Base-by-base conservation (phyloP, 92 coral and sea anemone genomes). In the Scolanthus callimorphus region DNA sequence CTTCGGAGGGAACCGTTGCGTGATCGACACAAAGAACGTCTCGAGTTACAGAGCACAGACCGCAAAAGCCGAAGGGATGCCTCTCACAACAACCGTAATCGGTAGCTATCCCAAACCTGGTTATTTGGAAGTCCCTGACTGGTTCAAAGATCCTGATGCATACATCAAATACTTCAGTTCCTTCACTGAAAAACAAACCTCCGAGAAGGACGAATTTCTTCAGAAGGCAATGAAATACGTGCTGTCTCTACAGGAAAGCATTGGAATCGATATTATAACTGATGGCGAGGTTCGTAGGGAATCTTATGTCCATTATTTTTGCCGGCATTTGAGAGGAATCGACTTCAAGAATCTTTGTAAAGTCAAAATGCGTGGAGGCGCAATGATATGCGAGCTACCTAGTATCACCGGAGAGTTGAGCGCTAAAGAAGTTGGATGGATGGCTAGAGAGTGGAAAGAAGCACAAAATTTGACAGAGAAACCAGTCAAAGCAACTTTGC, bases 231-330 rank as follows among this genome's bases (percentile, higher is more conserved):
- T 62, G 15, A 38, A 51, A 53, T 87, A 90, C 43, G 66, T 65
- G 8, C 30, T 83, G 22, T 51, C 62, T 4, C 63, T 79, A 8
- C 90, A 83, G 39, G 55, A 49, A 2, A 71, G 65, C 2, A 55
- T 79, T 30, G 91, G 91, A 49, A 60, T 91, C 29, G 97, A 91
- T 67, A 80, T 86, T 11, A 39, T 82, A 15, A 91, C 95, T 11
- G 97, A 91, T 64, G 97, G 97, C 6, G 95, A 91, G 59, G 25
- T 91, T 21, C 73, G 82, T 17, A 57, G 97, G 29, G 97, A 91
- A 39, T 74, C 61, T 39, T 86, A 86, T 49, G 29, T 91, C 21
- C 70, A 79, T 54, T 69, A 91, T 53, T 86, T 82, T 50, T 91
- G 91, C 38, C 91, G 97, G 41, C 70, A 48, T 29, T 60, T 91